Evolutionary conservation across 1,140 invertebrate genomes (phyloP).

Genomic region (Helicoverpa armigera): DNA sequence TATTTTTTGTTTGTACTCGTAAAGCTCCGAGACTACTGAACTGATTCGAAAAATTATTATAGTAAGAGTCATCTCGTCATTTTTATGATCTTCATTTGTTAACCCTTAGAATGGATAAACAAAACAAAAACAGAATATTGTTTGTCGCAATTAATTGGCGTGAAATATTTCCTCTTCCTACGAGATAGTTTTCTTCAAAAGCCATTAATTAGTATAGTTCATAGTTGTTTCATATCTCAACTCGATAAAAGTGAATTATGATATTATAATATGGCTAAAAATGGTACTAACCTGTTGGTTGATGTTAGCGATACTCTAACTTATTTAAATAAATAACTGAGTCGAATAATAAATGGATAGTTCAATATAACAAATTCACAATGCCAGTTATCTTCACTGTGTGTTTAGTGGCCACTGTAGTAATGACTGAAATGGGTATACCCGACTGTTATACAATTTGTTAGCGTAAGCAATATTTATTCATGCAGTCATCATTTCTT

Average conservation of each 20-base stretch:
- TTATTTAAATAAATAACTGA: constrained; percentile 27
- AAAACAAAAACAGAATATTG: no score
- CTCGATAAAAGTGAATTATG: not conserved
- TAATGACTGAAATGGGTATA: constrained; percentile 33
- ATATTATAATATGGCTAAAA: not conserved
- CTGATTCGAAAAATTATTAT: no score
- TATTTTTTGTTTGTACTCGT: no score
- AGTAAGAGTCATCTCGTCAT: no score
- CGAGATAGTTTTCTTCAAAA: no score
- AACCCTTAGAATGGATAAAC: no score
- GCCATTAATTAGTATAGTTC: no score
- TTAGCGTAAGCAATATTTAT: not conserved
- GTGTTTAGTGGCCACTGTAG: constrained; percentile 22
- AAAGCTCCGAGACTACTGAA: no score
- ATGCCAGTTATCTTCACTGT: constrained; percentile 13
- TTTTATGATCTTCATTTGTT: no score
- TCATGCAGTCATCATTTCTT: not conserved
- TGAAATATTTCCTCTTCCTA: no score
- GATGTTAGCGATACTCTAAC: not conserved
- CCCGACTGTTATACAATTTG: constrained; percentile 1
- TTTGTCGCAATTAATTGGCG: no score
- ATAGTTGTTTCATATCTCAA: no score
- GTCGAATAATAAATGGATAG: not conserved
- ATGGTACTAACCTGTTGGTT: not conserved
- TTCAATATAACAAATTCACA: not conserved